Conservation (phyloP, 1,140 invertebrate species). For the Acromyrmex heyeri region DNA sequence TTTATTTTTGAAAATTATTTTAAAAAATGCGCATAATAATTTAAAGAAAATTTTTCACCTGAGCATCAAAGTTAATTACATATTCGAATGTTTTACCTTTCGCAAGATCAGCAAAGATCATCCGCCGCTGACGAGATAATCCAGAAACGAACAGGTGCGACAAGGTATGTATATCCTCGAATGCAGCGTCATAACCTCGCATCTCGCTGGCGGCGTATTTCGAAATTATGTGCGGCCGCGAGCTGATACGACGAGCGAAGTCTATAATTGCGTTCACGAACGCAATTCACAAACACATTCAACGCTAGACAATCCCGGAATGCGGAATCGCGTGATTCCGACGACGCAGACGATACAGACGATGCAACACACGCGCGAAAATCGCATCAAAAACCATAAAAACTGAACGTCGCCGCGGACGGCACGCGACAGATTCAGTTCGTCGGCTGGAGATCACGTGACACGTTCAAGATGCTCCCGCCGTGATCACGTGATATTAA, state of each 20-base stretch:
- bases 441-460: neutral
- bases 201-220: slow-evolving; percentile 1
- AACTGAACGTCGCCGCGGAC: neutral
- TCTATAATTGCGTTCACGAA: neutral
- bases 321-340: neutral
- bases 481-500: slow-evolving; percentile 21
- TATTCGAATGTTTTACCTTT: slow-evolving; percentile 12
- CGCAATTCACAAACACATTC: neutral
- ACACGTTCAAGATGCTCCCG: slow-evolving; percentile 26
- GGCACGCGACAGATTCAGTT: neutral
- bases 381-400: neutral
- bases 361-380: neutral
- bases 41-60: too few species aligned
- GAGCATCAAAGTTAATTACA: neutral
- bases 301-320: neutral
- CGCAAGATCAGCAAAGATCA: neutral
- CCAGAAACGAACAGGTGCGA: neutral
- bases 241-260: too few species aligned
- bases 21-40: too few species aligned
- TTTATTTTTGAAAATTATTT: too few species aligned
- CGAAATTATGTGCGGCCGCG: neutral
- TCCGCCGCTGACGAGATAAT: neutral
- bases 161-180: neutral
- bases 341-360: neutral
- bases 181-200: neutral